phyloP scores from a whole-genome alignment of 1,140 invertebrate genomes.

The Papilio polytes region DNA sequence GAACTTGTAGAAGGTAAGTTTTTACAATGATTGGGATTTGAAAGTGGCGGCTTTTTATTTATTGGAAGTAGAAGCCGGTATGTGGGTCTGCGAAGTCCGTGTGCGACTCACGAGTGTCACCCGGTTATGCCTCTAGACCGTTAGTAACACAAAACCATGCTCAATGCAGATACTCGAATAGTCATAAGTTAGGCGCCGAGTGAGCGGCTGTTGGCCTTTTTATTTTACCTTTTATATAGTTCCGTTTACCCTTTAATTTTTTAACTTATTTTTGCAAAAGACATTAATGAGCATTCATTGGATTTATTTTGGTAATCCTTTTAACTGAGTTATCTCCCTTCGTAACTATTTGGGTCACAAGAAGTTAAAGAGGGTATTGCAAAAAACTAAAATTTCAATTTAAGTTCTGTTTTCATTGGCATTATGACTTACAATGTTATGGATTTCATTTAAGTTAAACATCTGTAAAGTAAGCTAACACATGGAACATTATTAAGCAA shows the following conservation, averaged over 20 bases:
- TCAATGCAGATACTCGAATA: background rate
- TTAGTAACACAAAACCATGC: conserved; percentile 7
- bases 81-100: conserved; percentile 36
- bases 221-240: conserved; percentile 15
- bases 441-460: background rate
- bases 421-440: background rate
- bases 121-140: conserved; percentile 35
- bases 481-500: background rate
- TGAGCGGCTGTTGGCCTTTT: conserved; percentile 1
- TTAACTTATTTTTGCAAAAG: background rate
- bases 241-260: background rate
- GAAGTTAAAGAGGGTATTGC: background rate
- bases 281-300: background rate
- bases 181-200: conserved; percentile 15
- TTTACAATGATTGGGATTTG: conserved; percentile 31
- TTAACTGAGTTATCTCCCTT: background rate
- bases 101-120: conserved; percentile 38
- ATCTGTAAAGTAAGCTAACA: background rate
- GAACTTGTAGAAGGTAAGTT: conserved; percentile 67
- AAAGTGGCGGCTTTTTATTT: conserved; percentile 32
- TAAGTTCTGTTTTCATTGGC: background rate
- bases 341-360: background rate
- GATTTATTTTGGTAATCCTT: background rate
- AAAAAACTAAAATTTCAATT: background rate
- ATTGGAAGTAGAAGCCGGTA: conserved; percentile 33